phyloP scores from a whole-genome alignment of 2,888 invertebrate genomes.

The Nephrocerus scutellatus region DNA sequence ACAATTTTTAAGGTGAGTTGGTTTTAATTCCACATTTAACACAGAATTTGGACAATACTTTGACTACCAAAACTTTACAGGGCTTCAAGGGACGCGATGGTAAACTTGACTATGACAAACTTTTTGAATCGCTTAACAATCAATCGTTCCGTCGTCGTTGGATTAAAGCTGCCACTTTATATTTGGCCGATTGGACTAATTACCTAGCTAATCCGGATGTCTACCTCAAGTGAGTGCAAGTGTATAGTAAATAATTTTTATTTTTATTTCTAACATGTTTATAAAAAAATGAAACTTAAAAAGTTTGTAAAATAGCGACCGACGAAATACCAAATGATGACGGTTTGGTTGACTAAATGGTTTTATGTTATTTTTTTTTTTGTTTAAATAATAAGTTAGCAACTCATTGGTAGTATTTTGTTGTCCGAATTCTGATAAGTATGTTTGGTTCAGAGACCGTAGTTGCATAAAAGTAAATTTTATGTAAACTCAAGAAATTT shows the following conservation, averaged over 20 bases:
- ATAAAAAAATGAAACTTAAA: too few species aligned
- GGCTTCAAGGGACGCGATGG: conserved; percentile 63
- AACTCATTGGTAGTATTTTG: too few species aligned
- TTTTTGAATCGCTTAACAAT: conserved; percentile 73
- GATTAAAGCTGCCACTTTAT: conserved; percentile 69
- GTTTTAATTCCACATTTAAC: conserved; percentile 21
- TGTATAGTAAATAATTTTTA: too few species aligned
- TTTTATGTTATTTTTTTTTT: too few species aligned
- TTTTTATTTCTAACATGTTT: neutral
- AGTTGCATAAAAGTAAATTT: too few species aligned
- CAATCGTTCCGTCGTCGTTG: conserved; percentile 72
- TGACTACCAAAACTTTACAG: conserved; percentile 22
- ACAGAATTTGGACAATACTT: conserved; percentile 1
- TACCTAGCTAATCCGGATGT: conserved; percentile 69
- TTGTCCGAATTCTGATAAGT: too few species aligned
- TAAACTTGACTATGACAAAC: conserved; percentile 62
- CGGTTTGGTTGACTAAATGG: too few species aligned
- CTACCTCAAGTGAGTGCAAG: conserved; percentile 59
- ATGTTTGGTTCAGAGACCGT: too few species aligned
- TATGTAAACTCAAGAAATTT: too few species aligned
- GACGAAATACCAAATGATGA: too few species aligned
- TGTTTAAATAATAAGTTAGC: too few species aligned
- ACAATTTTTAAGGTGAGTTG: conserved; percentile 54
- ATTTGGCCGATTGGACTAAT: conserved; percentile 66
- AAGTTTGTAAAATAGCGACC: too few species aligned